phyloP scores from a whole-genome alignment of 1,140 invertebrate genomes.

The Phocides pigmalion region DNA sequence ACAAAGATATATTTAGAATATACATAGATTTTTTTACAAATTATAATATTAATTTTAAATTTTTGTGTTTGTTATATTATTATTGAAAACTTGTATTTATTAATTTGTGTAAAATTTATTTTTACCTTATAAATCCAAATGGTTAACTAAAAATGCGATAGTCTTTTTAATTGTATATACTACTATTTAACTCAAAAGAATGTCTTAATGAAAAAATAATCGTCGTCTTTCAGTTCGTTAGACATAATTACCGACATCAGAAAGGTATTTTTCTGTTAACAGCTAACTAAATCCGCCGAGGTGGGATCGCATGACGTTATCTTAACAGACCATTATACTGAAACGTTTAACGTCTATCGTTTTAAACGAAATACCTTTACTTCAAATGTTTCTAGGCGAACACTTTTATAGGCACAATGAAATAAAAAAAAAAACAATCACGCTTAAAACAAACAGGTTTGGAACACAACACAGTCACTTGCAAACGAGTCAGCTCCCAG shows the following conservation, averaged over 20 bases:
- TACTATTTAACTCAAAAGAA: not conserved
- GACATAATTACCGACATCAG: slow-evolving; percentile 18
- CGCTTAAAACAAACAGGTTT: slow-evolving; percentile 25
- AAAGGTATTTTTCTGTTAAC: slow-evolving; percentile 42
- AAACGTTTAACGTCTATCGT: slow-evolving; percentile 60
- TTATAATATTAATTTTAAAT: no score
- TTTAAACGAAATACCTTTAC: slow-evolving; percentile 59
- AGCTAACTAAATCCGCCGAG: slow-evolving; percentile 43
- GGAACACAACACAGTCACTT: slow-evolving; percentile 57
- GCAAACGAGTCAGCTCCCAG: slow-evolving; percentile 13
- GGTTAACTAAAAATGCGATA: not conserved
- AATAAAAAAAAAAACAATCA: slow-evolving; percentile 39
- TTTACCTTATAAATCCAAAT: no score
- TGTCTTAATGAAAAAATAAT: not conserved
- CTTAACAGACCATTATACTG: slow-evolving; percentile 73
- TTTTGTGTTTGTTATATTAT: no score
- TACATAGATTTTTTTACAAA: no score
- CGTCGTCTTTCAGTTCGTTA: not conserved
- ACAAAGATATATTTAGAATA: no score
- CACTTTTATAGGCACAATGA: slow-evolving; percentile 54
- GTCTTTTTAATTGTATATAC: not conserved
- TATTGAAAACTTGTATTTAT: no score
- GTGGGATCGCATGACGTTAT: slow-evolving; percentile 59
- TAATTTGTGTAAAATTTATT: no score
- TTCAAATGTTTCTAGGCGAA: slow-evolving; percentile 43